phyloP scores from a whole-genome alignment of 2,113 vertebrate species.

The Picathartes gymnocephalus region DNA sequence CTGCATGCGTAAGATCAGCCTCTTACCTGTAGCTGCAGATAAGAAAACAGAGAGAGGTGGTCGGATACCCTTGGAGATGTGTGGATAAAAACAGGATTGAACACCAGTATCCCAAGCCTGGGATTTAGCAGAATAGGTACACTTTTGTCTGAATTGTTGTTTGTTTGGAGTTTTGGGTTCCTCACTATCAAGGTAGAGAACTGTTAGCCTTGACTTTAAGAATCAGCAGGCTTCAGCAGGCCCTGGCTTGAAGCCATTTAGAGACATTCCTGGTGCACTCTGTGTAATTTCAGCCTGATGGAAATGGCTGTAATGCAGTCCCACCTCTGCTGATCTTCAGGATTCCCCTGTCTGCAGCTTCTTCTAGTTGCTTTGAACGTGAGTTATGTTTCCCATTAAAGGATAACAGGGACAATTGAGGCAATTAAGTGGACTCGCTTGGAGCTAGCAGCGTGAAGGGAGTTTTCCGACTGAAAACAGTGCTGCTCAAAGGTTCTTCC shows the following conservation, averaged over 20 bases:
- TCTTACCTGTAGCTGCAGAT: background rate
- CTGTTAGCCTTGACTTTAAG: background rate
- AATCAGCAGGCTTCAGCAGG: background rate
- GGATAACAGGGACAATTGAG: constrained; percentile 70
- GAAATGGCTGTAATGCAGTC: constrained; percentile 45
- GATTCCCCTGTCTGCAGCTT: constrained; percentile 74
- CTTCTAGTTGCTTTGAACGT: constrained; percentile 66
- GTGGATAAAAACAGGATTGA: background rate
- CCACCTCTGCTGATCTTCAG: constrained; percentile 75
- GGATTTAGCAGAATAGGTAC: background rate
- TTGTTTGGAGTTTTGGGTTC: background rate
- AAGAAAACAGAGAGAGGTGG: background rate
- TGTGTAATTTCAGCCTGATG: constrained; percentile 65
- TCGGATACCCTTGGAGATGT: background rate
- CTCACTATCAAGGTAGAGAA: background rate
- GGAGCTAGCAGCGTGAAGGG: constrained; percentile 38
- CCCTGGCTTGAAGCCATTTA: constrained; percentile 66
- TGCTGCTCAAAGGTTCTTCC: constrained; percentile 37
- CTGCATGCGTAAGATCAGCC: background rate
- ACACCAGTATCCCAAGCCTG: background rate
- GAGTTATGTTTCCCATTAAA: constrained; percentile 74
- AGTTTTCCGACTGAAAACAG: constrained; percentile 15
- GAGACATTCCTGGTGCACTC: constrained; percentile 49
- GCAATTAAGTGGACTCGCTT: constrained; percentile 66
- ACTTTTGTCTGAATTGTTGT: background rate